Percentiles rank a stretch among this genome's conserved stretches.
Evolutionary conservation across 2,113 vertebrate species (phyloP).

Genomic region (Peromyscus maniculatus): DNA sequence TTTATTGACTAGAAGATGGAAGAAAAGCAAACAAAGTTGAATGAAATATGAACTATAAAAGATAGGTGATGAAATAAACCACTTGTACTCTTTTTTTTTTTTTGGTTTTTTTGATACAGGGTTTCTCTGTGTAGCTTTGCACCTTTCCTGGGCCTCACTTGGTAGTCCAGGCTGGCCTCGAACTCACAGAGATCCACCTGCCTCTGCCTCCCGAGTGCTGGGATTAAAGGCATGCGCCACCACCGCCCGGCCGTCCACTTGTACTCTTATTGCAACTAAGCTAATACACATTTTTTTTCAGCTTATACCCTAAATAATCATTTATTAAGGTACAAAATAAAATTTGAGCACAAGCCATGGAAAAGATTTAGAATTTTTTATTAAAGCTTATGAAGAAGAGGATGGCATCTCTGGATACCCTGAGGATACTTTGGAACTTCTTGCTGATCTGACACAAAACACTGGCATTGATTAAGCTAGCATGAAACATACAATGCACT

Average conservation of each 20-base stretch:
- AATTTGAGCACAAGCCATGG: neutral
- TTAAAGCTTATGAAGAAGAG: neutral
- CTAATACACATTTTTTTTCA: neutral
- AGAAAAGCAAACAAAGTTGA: neutral
- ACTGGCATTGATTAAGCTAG: neutral
- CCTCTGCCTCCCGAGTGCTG: too few relatives aligned
- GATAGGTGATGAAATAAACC: neutral
- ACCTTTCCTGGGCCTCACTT: too few relatives aligned
- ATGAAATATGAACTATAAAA: neutral
- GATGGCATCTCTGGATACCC: neutral
- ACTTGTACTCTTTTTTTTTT: too few relatives aligned
- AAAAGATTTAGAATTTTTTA: neutral
- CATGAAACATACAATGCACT: neutral
- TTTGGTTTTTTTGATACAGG: too few relatives aligned
- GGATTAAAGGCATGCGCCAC: too few relatives aligned
- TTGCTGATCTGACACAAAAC: neutral
- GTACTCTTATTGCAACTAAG: neutral
- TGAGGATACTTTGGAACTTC: neutral
- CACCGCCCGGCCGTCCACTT: neutral
- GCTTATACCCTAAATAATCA: neutral
- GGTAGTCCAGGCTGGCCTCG: too few relatives aligned
- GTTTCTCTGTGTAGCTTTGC: too few relatives aligned
- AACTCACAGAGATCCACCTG: too few relatives aligned
- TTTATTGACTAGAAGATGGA: neutral
- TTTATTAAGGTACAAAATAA: neutral